These are phyloP conservation scores for Siphlonurus alternatus DNA, from an alignment of 2,888 invertebrate species.

Conservation along the genomic window DNA sequence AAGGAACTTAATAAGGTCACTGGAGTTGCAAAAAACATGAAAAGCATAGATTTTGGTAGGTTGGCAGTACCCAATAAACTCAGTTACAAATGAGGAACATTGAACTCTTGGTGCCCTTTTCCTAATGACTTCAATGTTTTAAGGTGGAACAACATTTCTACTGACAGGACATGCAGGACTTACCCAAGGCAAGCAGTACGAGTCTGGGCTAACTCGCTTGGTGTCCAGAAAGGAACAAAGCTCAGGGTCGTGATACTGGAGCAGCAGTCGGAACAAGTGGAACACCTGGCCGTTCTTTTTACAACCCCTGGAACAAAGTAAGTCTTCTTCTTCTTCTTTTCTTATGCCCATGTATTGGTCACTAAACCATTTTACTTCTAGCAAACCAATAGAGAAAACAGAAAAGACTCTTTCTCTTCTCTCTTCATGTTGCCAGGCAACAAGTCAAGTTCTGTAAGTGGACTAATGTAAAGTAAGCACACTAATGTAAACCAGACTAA, in stretches of 20 bases:
- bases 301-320: constrained; percentile 31
- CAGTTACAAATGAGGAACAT: not conserved
- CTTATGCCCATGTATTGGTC: too few relatives aligned
- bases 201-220: constrained; percentile 79
- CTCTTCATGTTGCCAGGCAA: too few relatives aligned
- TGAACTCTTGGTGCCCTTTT: not conserved
- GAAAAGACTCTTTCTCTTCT: too few relatives aligned
- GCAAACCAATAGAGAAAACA: too few relatives aligned
- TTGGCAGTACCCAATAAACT: too few relatives aligned
- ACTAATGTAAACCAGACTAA: not conserved
- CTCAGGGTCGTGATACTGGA: constrained; percentile 96
- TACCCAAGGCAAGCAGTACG: constrained; percentile 75
- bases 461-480: not conserved
- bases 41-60: too few relatives aligned
- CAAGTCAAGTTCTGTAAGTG: not conserved
- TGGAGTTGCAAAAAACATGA: too few relatives aligned
- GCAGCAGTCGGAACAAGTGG: constrained; percentile 49
- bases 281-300: constrained; percentile 30
- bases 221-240: constrained; percentile 94
- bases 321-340: too few relatives aligned
- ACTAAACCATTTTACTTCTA: too few relatives aligned
- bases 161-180: constrained; percentile 11
- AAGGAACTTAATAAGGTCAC: constrained; percentile 1
- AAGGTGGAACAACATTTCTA: not conserved
- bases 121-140: not conserved